These are phyloP conservation scores for Phortica okadai DNA, from an alignment of 2,888 invertebrate species.

Conservation along the genomic window DNA sequence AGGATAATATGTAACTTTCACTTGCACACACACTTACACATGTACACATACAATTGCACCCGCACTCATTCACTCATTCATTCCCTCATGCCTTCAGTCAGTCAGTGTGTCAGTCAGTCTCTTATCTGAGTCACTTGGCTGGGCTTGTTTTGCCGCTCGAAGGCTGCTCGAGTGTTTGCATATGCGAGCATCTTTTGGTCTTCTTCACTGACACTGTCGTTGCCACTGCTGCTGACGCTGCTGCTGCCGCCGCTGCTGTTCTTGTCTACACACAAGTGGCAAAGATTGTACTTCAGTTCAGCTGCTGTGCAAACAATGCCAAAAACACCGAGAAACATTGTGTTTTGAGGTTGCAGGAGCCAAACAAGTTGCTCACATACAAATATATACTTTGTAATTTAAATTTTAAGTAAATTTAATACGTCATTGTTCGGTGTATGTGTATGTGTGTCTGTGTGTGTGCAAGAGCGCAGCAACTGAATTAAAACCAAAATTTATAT, in stretches of 20 bases:
- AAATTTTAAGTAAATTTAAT: conserved; percentile 15
- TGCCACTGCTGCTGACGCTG: background rate
- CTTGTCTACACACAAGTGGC: conserved; percentile 14
- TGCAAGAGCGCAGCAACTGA: conserved; percentile 8
- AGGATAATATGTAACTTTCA: conserved; percentile 50
- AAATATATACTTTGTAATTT: conserved; percentile 1
- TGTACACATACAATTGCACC: conserved; percentile 12
- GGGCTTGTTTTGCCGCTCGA: conserved; percentile 6
- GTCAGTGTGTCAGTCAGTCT: background rate
- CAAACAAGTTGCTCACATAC: background rate
- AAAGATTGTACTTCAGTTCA: conserved; percentile 11
- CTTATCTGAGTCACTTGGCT: background rate
- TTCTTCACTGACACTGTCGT: background rate
- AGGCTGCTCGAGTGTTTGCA: conserved; percentile 16
- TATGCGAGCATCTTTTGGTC: background rate
- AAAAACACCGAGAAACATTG: background rate
- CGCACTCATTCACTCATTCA: conserved; percentile 17
- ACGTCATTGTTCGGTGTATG: background rate
- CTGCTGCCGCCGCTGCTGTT: background rate
- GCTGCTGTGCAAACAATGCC: background rate
- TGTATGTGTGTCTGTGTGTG: background rate
- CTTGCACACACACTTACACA: conserved; percentile 28
- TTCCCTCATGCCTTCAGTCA: background rate
- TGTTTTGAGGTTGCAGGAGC: too few relatives aligned
- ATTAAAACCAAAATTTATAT: conserved; percentile 40